Base-by-base conservation (phyloP, 2,888 invertebrate genomes). In the Campoplex capitator region DNA sequence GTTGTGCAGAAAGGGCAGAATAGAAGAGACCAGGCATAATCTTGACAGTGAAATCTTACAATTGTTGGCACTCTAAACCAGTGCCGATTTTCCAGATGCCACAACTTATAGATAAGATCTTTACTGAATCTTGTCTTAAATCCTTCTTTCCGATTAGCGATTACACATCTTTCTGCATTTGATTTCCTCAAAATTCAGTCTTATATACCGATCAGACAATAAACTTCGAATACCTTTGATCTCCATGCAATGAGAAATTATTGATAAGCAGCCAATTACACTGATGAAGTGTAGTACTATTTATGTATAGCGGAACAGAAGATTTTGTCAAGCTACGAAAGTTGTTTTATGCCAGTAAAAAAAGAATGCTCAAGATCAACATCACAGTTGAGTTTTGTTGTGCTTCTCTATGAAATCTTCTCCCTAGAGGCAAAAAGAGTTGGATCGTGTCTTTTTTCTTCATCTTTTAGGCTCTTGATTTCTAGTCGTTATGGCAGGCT, bases 21-120 rank as follows among this genome's bases (percentile, higher is more conserved):
- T 70, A 58, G 62, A 56, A 74, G 38, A 74, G n/a, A 35, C 77
- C 16, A 54, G 70, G 74, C 23, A 65, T 45, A 58, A 79, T 75
- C 68, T 16, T 42, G 23, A 71, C 67, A 54, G 58, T 23, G 48
- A 81, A 81, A 74, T 74, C 73, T 54, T 51, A 38, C 74, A 79
- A 80, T 73, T 51, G 73, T 73, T 62, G 80, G 73, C 79, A 45
- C 68, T 58, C 70, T 45, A 70, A 70, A 70, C 32, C 67, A 23
- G 51, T 16, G n/a, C 32, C 48, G 58, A 58, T 62, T 75, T 75
- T 58, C n/a, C 38, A 70, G 23, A 48, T 71, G 48, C 71, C 51
- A 11, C 48, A 71, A 51, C 35, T 32, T 32, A 18, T 18, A 3
- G 51, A 51, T 35, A n/a, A 16, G 9, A 71, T 48, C 71, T 32